Evolutionary conservation across 2,113 vertebrate genomes (phyloP).

Genomic region (Aegithalos caudatus): DNA sequence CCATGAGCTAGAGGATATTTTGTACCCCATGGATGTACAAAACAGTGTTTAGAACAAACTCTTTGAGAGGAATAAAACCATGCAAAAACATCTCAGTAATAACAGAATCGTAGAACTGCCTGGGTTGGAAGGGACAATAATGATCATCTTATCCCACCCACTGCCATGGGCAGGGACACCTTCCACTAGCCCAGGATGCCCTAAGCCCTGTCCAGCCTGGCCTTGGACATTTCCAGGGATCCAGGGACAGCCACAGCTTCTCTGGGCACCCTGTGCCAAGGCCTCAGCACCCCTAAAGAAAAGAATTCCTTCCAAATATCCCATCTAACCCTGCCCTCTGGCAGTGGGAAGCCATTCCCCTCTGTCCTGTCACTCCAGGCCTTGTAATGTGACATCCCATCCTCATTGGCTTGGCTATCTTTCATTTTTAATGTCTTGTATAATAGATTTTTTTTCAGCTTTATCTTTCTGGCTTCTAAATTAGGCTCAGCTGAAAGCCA

Average conservation of each 20-base stretch:
- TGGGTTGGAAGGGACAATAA: not conserved
- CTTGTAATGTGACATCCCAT: not conserved
- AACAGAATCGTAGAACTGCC: not conserved
- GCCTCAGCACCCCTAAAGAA: accelerated
- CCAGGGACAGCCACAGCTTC: not conserved
- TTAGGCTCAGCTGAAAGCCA: not conserved
- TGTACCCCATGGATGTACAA: not conserved
- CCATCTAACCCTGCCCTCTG: not conserved
- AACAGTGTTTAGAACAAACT: accelerated
- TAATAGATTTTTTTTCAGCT: not conserved
- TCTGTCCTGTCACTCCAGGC: not conserved
- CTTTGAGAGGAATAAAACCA: not conserved
- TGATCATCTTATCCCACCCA: accelerated
- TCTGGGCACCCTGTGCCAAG: accelerated
- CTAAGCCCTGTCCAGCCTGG: accelerated
- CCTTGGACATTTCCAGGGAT: not conserved
- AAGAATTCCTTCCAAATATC: not conserved
- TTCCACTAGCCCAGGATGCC: accelerated
- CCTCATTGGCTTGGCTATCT: not conserved
- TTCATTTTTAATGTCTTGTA: not conserved
- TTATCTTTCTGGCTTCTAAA: not conserved
- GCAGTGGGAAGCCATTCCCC: not conserved
- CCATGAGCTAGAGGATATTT: too few species aligned
- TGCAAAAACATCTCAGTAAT: not conserved
- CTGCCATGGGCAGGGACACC: not conserved